Percentiles rank a stretch among this genome's conserved stretches.
Evolutionary conservation across 2,113 vertebrate genomes (phyloP).

Genomic region (Sylvietta virens): DNA sequence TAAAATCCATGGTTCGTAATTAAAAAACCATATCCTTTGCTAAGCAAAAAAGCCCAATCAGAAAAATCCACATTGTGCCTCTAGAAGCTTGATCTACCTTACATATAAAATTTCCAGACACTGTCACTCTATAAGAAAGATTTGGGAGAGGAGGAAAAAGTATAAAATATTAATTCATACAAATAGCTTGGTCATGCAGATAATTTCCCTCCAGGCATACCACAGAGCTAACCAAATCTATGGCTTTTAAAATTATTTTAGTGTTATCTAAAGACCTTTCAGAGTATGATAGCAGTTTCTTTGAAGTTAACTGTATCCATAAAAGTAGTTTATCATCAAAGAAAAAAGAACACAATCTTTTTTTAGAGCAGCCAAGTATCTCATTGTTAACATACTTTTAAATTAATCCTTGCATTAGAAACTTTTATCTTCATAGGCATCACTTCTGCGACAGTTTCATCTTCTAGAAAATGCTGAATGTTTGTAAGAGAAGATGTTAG

Average conservation of each 20-base stretch:
- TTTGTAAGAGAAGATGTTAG: slow-evolving; percentile 89
- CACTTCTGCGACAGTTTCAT: slow-evolving; percentile 84
- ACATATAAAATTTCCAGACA: neutral
- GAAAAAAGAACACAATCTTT: neutral
- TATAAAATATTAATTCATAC: neutral
- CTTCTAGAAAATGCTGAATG: slow-evolving; percentile 91
- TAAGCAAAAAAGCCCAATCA: neutral
- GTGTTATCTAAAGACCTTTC: slow-evolving; percentile 9
- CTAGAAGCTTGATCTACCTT: neutral
- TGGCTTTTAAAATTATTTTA: slow-evolving; percentile 8
- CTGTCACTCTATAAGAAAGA: neutral
- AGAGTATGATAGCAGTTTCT: neutral
- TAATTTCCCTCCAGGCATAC: neutral
- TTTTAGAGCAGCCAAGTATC: slow-evolving; percentile 1
- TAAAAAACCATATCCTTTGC: neutral
- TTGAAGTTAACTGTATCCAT: slow-evolving; percentile 32
- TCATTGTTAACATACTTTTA: slow-evolving; percentile 80
- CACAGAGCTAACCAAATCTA: neutral
- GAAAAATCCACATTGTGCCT: neutral
- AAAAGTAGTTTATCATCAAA: slow-evolving; percentile 19
- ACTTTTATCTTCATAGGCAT: slow-evolving; percentile 96
- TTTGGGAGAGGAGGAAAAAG: neutral
- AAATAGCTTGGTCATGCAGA: neutral
- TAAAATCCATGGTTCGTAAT: neutral
- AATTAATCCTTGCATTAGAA: slow-evolving; percentile 84